These are phyloP conservation scores for Anguilla rostrata DNA, from an alignment of 2,113 vertebrate species.

Conservation along the genomic window DNA sequence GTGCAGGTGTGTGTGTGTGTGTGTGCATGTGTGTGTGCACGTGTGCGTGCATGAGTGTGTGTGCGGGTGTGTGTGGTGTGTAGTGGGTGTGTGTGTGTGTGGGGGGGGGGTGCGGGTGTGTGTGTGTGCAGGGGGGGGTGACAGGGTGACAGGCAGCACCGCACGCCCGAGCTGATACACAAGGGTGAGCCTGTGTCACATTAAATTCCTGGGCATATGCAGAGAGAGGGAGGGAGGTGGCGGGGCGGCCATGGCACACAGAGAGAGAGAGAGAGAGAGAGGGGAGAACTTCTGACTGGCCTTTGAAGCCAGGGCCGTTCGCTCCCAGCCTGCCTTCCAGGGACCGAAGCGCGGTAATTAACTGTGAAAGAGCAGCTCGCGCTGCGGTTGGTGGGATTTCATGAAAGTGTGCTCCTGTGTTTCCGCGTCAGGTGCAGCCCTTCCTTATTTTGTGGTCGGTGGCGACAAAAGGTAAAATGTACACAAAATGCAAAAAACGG, in stretches of 20 bases:
- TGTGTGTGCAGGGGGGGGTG: slow-evolving; percentile 42
- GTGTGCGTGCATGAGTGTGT: no score
- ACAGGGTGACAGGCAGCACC: neutral
- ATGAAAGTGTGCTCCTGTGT: slow-evolving; percentile 45
- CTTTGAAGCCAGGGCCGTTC: slow-evolving; percentile 65
- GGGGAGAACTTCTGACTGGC: slow-evolving; percentile 43
- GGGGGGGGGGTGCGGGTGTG: neutral
- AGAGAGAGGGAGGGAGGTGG: slow-evolving; percentile 2
- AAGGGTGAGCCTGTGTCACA: slow-evolving; percentile 47
- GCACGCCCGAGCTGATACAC: neutral
- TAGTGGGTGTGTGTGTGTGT: slow-evolving; percentile 42
- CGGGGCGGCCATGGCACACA: neutral
- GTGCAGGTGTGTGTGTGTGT: slow-evolving; percentile 35
- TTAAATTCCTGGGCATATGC: slow-evolving; percentile 44
- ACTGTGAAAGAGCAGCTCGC: slow-evolving; percentile 66
- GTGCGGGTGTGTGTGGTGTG: neutral
- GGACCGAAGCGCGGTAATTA: slow-evolving; percentile 62
- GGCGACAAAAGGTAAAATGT: slow-evolving; percentile 44
- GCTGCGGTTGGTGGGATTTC: slow-evolving; percentile 51
- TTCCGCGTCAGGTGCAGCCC: slow-evolving; percentile 26
- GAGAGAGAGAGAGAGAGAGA: slow-evolving; percentile 36
- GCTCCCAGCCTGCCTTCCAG: slow-evolving; percentile 61
- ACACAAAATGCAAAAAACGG: slow-evolving; percentile 33
- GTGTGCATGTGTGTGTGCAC: no score
- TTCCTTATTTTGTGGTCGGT: slow-evolving; percentile 59